Evolutionary conservation across 1,140 invertebrate genomes (phyloP).

Genomic region (Argopecten irradians): DNA sequence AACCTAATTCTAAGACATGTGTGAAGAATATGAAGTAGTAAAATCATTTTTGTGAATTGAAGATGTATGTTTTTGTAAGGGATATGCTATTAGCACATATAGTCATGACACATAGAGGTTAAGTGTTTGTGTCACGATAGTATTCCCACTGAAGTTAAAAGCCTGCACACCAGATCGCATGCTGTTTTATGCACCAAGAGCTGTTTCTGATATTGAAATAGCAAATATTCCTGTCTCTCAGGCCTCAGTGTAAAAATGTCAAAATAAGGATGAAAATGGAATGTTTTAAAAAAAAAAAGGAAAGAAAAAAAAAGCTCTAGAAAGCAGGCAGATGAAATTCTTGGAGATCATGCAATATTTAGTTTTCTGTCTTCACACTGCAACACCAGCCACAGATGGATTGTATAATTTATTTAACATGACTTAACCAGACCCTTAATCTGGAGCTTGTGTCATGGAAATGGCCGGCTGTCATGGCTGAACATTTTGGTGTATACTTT

Average conservation of each 20-base stretch:
- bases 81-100: background rate
- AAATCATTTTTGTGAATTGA: background rate
- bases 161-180: background rate
- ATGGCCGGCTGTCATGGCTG: no score
- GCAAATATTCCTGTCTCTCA: background rate
- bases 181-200: background rate
- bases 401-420: no score
- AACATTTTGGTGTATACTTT: no score
- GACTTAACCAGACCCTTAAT: no score
- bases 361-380: background rate
- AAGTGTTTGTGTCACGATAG: background rate
- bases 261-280: background rate
- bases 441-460: no score
- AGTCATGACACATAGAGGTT: background rate
- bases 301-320: background rate
- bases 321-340: background rate
- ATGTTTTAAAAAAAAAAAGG: background rate
- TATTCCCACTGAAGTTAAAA: background rate
- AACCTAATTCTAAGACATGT: background rate
- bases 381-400: background rate
- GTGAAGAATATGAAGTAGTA: background rate
- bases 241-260: background rate
- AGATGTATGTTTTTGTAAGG: no score
- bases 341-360: background rate
- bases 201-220: background rate